Conservation (phyloP, 2,888 invertebrate species). For the Aleiodes alternator region DNA sequence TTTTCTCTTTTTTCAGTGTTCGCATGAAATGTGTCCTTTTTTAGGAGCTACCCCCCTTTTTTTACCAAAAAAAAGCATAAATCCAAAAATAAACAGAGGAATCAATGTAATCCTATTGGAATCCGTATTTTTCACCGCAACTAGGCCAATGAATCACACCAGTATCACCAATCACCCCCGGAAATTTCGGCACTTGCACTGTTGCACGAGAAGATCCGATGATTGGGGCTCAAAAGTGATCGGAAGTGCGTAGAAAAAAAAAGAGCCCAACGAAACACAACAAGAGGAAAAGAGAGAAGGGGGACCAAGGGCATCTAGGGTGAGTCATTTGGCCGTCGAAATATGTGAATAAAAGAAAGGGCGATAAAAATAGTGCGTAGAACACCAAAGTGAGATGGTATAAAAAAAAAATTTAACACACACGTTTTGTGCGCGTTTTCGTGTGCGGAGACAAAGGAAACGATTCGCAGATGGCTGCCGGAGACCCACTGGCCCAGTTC, state of each 20-base stretch:
- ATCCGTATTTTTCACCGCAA: conserved; percentile 14
- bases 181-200: conserved; percentile 33
- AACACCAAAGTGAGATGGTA: not conserved
- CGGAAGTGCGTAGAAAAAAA: conserved; percentile 40
- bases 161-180: conserved; percentile 36
- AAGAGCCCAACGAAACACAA: conserved; percentile 18
- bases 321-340: conserved; percentile 40
- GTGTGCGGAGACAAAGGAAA: conserved; percentile 54
- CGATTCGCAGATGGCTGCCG: conserved; percentile 71
- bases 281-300: conserved; percentile 1
- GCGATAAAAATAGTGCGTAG: conserved; percentile 20
- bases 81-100: conserved; percentile 10
- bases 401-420: not conserved
- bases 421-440: not conserved
- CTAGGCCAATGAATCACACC: conserved; percentile 16
- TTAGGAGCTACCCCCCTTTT: too few species aligned
- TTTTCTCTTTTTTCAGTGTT: too few species aligned
- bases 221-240: conserved; percentile 11
- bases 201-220: conserved; percentile 10
- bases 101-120: not conserved
- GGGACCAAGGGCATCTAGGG: conserved; percentile 42
- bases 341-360: conserved; percentile 20
- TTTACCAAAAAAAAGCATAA: too few species aligned
- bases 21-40: too few species aligned
- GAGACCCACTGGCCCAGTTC: conserved; percentile 74